These are phyloP conservation scores for Phania funesta DNA, from an alignment of 2,888 invertebrate species.

Conservation along the genomic window DNA sequence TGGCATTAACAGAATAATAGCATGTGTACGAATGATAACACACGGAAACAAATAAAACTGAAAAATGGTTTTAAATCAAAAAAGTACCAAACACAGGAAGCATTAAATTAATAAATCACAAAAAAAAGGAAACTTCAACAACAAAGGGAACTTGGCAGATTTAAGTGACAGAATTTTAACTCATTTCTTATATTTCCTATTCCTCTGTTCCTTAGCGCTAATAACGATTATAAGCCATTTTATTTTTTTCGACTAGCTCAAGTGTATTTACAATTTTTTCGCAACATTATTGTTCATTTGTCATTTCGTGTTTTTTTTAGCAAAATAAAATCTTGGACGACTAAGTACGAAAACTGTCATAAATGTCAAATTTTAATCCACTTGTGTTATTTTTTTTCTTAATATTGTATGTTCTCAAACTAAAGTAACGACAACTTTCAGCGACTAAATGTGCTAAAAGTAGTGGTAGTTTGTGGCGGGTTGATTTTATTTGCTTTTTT, in stretches of 20 bases:
- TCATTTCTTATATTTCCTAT: not conserved
- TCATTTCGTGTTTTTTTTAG: conserved; percentile 14
- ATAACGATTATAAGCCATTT: not conserved
- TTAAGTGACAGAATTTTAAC: no score
- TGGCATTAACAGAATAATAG: not conserved
- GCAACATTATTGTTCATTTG: conserved; percentile 15
- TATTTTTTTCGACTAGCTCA: not conserved
- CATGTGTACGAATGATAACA: no score
- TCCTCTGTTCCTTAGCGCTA: not conserved
- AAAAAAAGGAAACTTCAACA: no score
- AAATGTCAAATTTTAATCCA: conserved; percentile 60
- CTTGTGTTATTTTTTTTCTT: conserved; percentile 31
- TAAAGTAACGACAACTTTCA: not conserved
- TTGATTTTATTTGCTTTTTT: no score
- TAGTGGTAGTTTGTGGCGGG: not conserved
- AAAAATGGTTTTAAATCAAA: no score
- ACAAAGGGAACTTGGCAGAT: no score
- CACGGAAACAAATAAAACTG: no score
- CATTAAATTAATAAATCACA: no score
- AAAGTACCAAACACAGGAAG: no score
- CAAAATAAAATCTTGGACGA: conserved; percentile 44
- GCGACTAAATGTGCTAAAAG: not conserved
- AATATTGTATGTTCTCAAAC: not conserved
- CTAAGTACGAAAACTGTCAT: conserved; percentile 52
- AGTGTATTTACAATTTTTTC: not conserved